Base-by-base conservation (phyloP, 2,888 invertebrate genomes). In the Neuroscelio doddi region DNA sequence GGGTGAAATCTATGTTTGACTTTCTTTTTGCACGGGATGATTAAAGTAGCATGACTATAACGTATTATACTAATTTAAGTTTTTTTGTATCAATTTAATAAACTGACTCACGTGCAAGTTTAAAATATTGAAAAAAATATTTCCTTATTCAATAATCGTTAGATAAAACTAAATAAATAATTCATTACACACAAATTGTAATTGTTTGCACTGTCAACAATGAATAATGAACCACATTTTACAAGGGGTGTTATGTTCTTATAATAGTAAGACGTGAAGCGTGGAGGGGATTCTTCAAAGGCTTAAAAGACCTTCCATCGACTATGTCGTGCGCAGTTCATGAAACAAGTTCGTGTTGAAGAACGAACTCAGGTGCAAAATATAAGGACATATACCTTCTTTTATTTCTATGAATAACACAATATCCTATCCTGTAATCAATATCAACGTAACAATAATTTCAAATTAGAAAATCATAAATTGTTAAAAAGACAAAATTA, bases 271-370 rank as follows among this genome's bases (percentile, higher is more conserved):
- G 52, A 55, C 34, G 52, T 50, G 27, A 42, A 64, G 45, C 3
- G 26, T 34, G 49, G 65, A 67, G 70, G 73, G 72, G 71, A 68
- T 72, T 53, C 53, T 68, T 72, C 55, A 72, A 81, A 77, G 68
- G 78, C 79, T 81, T 82, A 82, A 82, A 82, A 82, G 76, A 79
- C 76, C 77, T 79, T 75, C 73, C 71, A 70, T 75, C 78, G 77
- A 70, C 76, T 78, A 76, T 75, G 72, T 71, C 68, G 74, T 79
- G 79, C 80, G 80, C 82, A 82, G 82, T 82, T 71, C 72, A 74
- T 53, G 65, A 74, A 72, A 71, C 68, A 63, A 70, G 66, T 69
- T 67, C 63, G 52, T 55, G 64, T 49, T 44, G 39, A 64, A 56
- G 47, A 59, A 73, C 68, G 69, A 64, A 52, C 41, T 24, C 69